Conservation (phyloP, 2,797 vertebrate species). For the Manis javanica region DNA sequence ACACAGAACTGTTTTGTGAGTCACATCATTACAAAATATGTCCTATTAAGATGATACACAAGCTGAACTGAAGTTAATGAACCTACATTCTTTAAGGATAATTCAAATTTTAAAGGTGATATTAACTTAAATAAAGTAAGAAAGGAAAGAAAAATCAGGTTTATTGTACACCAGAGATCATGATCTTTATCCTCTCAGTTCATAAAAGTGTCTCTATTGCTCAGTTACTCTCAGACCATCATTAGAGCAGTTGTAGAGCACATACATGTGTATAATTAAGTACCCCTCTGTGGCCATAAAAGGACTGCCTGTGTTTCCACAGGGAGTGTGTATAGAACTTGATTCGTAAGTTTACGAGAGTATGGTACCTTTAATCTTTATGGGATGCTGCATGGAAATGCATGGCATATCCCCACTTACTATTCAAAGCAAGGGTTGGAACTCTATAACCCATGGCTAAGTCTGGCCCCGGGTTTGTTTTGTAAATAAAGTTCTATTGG, state of each 20-base stretch:
- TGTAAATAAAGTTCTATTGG: slow-evolving; percentile 75
- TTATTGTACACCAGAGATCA: slow-evolving; percentile 80
- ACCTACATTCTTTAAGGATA: slow-evolving; percentile 78
- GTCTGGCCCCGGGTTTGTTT: not conserved
- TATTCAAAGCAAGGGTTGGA: not conserved
- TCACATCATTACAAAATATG: slow-evolving; percentile 78
- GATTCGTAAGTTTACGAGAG: slow-evolving; percentile 71
- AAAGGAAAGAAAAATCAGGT: slow-evolving; percentile 74
- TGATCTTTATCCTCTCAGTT: slow-evolving; percentile 78
- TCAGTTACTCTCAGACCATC: slow-evolving; percentile 74
- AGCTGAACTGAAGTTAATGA: slow-evolving; percentile 83
- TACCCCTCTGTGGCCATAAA: slow-evolving; percentile 72
- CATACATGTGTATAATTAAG: slow-evolving; percentile 77
- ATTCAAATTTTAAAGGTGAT: slow-evolving; percentile 82
- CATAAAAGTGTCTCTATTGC: slow-evolving; percentile 81
- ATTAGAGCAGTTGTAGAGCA: slow-evolving; percentile 68
- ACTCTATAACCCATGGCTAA: not conserved
- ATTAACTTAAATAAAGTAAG: slow-evolving; percentile 83
- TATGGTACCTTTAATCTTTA: slow-evolving; percentile 20
- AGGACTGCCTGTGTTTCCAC: slow-evolving; percentile 10
- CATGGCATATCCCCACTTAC: not conserved
- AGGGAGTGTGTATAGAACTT: not conserved
- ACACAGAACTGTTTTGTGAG: slow-evolving; percentile 76
- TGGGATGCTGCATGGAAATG: not conserved
- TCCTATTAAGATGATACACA: slow-evolving; percentile 83